phyloP scores from a whole-genome alignment of 2,797 vertebrate species.

The Malacoctenus gilli region DNA sequence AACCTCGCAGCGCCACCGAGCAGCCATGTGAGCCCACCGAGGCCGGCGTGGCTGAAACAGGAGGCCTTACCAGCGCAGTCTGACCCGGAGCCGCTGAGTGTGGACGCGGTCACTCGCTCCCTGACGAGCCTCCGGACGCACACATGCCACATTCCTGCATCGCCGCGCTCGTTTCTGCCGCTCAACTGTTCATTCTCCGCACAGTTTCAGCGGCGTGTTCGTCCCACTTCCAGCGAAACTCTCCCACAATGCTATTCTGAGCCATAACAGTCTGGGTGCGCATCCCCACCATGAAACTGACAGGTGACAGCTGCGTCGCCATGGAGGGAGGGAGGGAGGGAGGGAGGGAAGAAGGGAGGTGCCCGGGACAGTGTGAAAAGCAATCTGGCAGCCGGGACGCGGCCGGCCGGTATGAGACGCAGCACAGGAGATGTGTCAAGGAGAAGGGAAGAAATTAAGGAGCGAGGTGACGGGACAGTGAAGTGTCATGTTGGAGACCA shows the following conservation, averaged over 20 bases:
- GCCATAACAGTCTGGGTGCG: constrained; percentile 61
- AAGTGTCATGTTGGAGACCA: constrained; percentile 17
- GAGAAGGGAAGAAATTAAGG: constrained; percentile 38
- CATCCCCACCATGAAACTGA: constrained; percentile 73
- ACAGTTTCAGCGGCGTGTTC: constrained; percentile 30
- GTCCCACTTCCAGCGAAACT: constrained; percentile 47
- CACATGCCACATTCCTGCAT: constrained; percentile 51
- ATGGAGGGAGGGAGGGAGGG: constrained; percentile 73
- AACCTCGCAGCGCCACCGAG: neutral
- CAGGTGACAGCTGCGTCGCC: constrained; percentile 82
- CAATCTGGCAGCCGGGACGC: constrained; percentile 72
- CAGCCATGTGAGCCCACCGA: constrained; percentile 19
- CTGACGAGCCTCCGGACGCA: constrained; percentile 23
- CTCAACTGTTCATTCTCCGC: constrained; percentile 57
- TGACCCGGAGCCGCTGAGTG: constrained; percentile 28
- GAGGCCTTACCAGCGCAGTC: constrained; percentile 56
- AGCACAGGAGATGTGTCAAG: constrained; percentile 55
- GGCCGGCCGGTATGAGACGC: constrained; percentile 63
- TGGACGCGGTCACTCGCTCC: constrained; percentile 47
- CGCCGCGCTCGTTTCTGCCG: constrained; percentile 37
- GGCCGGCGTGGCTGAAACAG: constrained; percentile 2
- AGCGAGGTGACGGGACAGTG: neutral
- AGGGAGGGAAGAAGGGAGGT: constrained; percentile 77
- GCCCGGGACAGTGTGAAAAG: constrained; percentile 73
- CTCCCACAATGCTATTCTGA: constrained; percentile 75